A percentile compares a stretch with the other conserved stretches of the same genome.
Evolutionary conservation across 2,888 invertebrate species (phyloP).

Genomic region (Galerucella calmariensis): DNA sequence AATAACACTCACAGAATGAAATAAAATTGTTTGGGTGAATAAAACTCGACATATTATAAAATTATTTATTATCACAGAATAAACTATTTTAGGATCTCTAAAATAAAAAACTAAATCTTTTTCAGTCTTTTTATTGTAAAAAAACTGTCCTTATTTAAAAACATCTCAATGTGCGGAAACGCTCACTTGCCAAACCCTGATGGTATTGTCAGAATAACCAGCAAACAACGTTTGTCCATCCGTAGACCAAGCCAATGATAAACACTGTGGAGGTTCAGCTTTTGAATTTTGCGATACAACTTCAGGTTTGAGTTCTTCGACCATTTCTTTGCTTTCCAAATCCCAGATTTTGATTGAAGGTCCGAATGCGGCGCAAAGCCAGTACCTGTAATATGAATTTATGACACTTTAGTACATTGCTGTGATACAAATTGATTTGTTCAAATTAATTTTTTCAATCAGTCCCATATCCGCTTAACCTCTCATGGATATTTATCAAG

Average conservation of each 20-base stretch:
- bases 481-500: constrained; percentile 61
- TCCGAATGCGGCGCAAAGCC: constrained; percentile 99
- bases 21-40: background rate
- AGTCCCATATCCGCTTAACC: constrained; percentile 66
- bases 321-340: constrained; percentile 98
- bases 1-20: background rate
- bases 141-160: constrained; percentile 27
- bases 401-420: background rate
- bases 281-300: constrained; percentile 84
- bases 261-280: constrained; percentile 94
- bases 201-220: constrained; percentile 98
- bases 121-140: constrained; percentile 27
- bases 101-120: constrained; percentile 4
- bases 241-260: constrained; percentile 98
- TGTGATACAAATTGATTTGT: background rate
- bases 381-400: constrained; percentile 71
- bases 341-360: constrained; percentile 99
- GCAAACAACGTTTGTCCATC: constrained; percentile 99
- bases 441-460: constrained; percentile 45
- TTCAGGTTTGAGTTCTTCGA: constrained; percentile 98
- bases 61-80: constrained; percentile 10
- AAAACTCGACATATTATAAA: background rate
- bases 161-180: constrained; percentile 73
- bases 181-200: constrained; percentile 98
- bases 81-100: background rate